Evolutionary conservation across 2,797 vertebrate genomes (phyloP).

Genomic region (Chelidonichthys spinosus): DNA sequence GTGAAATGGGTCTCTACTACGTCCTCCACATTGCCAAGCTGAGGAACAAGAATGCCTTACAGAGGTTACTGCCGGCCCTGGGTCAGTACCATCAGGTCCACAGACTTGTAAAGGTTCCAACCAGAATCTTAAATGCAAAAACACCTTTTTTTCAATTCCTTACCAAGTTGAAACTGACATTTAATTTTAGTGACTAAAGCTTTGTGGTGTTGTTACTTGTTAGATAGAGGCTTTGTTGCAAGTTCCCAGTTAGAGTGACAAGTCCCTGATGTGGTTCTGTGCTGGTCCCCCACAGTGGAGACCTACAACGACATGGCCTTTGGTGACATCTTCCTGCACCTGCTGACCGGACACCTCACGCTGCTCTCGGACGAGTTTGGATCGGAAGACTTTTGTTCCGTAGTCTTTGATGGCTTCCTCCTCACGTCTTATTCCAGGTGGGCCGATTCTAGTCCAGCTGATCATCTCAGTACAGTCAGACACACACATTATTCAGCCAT

Average conservation of each 20-base stretch:
- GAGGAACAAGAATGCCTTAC: conserved; percentile 95
- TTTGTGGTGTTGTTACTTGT: not conserved
- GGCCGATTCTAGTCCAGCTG: conserved; percentile 1
- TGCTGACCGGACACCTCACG: conserved; percentile 93
- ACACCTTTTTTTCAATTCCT: not conserved
- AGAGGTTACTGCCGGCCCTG: conserved; percentile 90
- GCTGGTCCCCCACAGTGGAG: conserved; percentile 83
- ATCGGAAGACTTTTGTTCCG: conserved; percentile 92
- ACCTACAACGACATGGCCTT: conserved; percentile 95
- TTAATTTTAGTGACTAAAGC: not conserved
- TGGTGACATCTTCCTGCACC: conserved; percentile 95
- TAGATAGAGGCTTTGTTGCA: not conserved
- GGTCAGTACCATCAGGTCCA: conserved; percentile 81
- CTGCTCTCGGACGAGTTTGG: conserved; percentile 94
- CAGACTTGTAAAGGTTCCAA: not conserved
- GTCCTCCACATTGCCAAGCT: conserved; percentile 94
- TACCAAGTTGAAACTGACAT: not conserved
- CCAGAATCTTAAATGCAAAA: not conserved
- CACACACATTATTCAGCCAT: not conserved
- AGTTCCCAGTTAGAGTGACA: not conserved
- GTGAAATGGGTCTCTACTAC: conserved; percentile 96
- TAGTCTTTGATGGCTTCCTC: conserved; percentile 94
- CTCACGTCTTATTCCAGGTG: conserved; percentile 93
- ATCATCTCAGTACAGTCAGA: not conserved
- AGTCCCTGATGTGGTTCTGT: not conserved